phyloP scores from a whole-genome alignment of 1,140 invertebrate species.

The Papilio machaon region DNA sequence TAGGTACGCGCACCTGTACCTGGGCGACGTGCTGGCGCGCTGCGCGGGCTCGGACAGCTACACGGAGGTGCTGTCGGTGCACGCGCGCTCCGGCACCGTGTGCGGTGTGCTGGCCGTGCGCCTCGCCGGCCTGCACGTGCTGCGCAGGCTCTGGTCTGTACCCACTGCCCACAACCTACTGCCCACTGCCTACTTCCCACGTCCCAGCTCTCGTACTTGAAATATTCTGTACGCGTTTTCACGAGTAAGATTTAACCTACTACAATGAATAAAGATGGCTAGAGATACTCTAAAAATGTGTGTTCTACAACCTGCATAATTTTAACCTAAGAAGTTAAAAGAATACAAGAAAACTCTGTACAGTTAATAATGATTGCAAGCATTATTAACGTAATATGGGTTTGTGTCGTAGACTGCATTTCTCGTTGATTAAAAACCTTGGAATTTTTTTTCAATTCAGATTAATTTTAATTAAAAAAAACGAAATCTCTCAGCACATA shows the following conservation, averaged over 20 bases:
- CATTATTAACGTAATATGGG: background rate
- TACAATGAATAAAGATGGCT: too few relatives aligned
- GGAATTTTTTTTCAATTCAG: background rate
- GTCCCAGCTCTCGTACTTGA: background rate
- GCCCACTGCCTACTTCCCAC: background rate
- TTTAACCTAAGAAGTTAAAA: background rate
- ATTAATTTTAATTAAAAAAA: background rate
- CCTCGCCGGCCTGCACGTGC: constrained; percentile 47
- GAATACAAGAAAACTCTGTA: background rate
- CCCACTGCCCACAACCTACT: background rate
- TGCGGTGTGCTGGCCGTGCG: constrained; percentile 55
- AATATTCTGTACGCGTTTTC: background rate
- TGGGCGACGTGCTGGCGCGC: constrained; percentile 52
- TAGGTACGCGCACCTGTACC: constrained; percentile 54
- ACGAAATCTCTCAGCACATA: background rate
- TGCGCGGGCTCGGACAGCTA: constrained; percentile 45
- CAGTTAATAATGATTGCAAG: background rate
- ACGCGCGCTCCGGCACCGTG: constrained; percentile 31
- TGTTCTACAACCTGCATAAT: too few relatives aligned
- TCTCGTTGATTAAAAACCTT: background rate
- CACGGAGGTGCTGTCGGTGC: constrained; percentile 53
- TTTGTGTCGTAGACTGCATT: background rate
- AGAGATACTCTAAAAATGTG: too few relatives aligned
- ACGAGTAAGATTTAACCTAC: background rate
- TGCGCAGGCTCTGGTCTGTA: constrained; percentile 39